phyloP scores from a whole-genome alignment of 2,888 invertebrate species.

The Furcula furcula region DNA sequence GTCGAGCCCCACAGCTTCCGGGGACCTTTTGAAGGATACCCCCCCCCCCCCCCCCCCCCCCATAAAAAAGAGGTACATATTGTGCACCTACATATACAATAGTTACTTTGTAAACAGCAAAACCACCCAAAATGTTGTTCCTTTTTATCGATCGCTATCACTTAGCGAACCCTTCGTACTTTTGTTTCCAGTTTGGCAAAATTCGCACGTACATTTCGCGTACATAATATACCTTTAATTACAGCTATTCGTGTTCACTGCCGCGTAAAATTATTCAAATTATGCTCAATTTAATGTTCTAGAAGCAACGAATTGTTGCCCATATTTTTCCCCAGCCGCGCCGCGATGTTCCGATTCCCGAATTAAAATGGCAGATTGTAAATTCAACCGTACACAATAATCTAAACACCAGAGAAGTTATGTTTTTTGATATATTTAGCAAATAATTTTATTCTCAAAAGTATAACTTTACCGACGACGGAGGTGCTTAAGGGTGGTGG shows the following conservation, averaged over 20 bases:
- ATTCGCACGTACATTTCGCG: slow-evolving; percentile 27
- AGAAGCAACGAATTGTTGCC: slow-evolving; percentile 63
- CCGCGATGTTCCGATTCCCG: slow-evolving; percentile 63
- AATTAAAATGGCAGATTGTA: slow-evolving; percentile 66
- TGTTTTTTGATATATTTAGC: no score
- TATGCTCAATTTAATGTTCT: slow-evolving; percentile 69
- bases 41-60: no score
- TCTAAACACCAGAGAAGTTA: background rate
- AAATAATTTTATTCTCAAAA: no score
- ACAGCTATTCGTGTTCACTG: slow-evolving; percentile 67
- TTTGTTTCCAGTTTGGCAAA: slow-evolving; percentile 45
- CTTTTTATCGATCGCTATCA: background rate
- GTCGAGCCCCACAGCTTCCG: no score
- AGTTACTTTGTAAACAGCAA: no score
- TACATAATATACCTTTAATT: slow-evolving; percentile 58
- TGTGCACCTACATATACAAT: no score
- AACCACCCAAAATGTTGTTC: no score
- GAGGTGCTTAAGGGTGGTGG: no score
- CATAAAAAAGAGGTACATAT: no score
- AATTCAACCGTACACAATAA: slow-evolving; percentile 49
- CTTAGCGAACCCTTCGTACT: background rate
- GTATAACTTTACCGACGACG: no score
- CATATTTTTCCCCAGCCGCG: slow-evolving; percentile 59
- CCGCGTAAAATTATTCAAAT: slow-evolving; percentile 75
- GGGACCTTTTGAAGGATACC: no score